phyloP scores from a whole-genome alignment of 2,888 invertebrate species.

The Punctoribates punctum region DNA sequence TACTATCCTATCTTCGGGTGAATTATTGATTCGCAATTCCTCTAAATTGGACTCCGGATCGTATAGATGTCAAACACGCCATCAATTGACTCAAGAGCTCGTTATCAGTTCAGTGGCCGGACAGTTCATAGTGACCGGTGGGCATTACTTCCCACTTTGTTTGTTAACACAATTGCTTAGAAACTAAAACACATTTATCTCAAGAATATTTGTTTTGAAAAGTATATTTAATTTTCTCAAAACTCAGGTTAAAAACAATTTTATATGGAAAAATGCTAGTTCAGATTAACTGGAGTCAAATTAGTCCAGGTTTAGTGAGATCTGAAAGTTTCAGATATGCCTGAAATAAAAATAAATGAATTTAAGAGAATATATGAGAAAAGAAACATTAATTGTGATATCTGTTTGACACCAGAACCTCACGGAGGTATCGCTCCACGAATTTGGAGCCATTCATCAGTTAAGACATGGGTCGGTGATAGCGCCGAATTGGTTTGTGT shows the following conservation, averaged over 20 bases:
- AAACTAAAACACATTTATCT: background rate
- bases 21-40: constrained; percentile 69
- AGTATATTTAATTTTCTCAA: too few species aligned
- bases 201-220: too few species aligned
- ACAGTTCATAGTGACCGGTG: constrained; percentile 48
- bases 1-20: constrained; percentile 67
- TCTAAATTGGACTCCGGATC: constrained; percentile 54
- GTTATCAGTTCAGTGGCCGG: constrained; percentile 51
- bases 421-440: constrained; percentile 39
- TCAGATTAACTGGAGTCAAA: too few species aligned
- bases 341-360: too few species aligned
- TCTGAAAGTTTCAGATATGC: too few species aligned
- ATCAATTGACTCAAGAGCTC: constrained; percentile 52
- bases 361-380: too few species aligned
- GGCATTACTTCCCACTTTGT: background rate
- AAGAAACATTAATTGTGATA: too few species aligned
- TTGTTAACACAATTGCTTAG: background rate
- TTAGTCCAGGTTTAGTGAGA: too few species aligned
- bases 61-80: constrained; percentile 52
- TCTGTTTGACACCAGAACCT: too few species aligned
- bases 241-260: too few species aligned
- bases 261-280: too few species aligned
- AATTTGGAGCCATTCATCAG: constrained; percentile 41
- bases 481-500: constrained; percentile 53
- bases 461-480: constrained; percentile 48